Evolutionary conservation across 1,140 invertebrate genomes (phyloP), one percentile per base, ranked within the genome.

Genomic region (Oncopeltus fasciatus): DNA sequence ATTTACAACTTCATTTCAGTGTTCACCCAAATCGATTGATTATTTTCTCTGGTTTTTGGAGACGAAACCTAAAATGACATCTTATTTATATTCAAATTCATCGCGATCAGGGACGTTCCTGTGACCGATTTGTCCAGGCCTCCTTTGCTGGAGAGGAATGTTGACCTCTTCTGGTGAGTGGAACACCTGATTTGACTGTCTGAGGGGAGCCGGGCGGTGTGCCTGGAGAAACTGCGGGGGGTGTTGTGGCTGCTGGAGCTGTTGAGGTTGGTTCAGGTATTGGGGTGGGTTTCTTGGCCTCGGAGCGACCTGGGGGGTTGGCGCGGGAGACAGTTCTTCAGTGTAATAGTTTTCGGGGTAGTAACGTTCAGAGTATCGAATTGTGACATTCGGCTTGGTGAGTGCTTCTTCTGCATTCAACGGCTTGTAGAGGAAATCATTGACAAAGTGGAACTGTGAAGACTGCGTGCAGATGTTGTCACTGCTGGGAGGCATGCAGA

Each of bases 381-480:
- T 73, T 1, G 86, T 85, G 3, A 90, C 83, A 71, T 92, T 94
- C 1, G 86, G 86, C 67, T 86, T 88, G 38, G 75, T 80, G 67
- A 87, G 82, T 20, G 83, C 84, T 72, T 91, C 87, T 67, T 88
- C 86, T 31, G 84, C 77, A 70, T 91, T 90, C 67, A 92, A 77
- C 3, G 90, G 88, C 69, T 90, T 86, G 78, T 95, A 93, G 11
- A 95, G 76, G 71, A 90, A 94, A 63, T 95, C 90, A 72, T 95
- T 95, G 56, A 95, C 90, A 69, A 93, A 92, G 69, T 92, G 88
- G 70, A 86, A 95, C 68, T 92, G 87, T 1, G 88, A 85, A 1
- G 89, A 92, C 72, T 90, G 86, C 68, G 87, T 83, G 76, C 91
- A 94, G 65, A 86, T 92, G 71, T 92, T 93, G 69, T 94, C 91